Evolutionary conservation across 2,113 vertebrate species (phyloP).

Genomic region (Paracanthobrama guichenoti): DNA sequence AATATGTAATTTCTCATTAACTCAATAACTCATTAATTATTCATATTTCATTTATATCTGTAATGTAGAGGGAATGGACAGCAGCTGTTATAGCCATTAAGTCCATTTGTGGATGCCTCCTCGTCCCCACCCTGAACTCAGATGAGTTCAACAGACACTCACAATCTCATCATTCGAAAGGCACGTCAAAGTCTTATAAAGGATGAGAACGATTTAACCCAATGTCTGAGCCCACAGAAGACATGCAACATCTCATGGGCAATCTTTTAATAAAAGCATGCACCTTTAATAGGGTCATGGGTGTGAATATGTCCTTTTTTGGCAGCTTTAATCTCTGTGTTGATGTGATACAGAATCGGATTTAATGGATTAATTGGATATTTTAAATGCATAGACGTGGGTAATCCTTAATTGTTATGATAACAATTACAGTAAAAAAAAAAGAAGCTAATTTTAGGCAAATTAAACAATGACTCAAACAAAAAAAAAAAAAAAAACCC

Average conservation of each 20-base stretch:
- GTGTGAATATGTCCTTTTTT: neutral
- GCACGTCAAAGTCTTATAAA: neutral
- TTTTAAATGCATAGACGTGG: neutral
- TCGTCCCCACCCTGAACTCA: slow-evolving; percentile 29
- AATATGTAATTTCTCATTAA: slow-evolving; percentile 30
- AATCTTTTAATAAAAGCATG: neutral
- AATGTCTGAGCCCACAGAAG: neutral
- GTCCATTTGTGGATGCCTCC: slow-evolving; percentile 34
- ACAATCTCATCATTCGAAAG: neutral
- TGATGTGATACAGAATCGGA: neutral
- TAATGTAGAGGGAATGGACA: neutral
- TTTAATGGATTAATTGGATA: neutral
- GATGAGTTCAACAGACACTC: neutral
- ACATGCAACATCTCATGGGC: neutral
- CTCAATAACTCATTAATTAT: slow-evolving; percentile 20
- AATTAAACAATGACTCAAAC: neutral
- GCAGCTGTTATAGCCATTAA: slow-evolving; percentile 49
- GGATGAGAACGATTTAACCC: slow-evolving; percentile 17
- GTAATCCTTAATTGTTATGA: neutral
- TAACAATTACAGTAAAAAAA: neutral
- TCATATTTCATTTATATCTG: slow-evolving; percentile 13
- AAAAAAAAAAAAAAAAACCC: no score
- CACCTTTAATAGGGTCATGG: neutral
- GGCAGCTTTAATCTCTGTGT: neutral
- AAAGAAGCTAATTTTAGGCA: neutral